Base-by-base conservation (phyloP, 2,888 invertebrate species). In the Pegoplata infirma region DNA sequence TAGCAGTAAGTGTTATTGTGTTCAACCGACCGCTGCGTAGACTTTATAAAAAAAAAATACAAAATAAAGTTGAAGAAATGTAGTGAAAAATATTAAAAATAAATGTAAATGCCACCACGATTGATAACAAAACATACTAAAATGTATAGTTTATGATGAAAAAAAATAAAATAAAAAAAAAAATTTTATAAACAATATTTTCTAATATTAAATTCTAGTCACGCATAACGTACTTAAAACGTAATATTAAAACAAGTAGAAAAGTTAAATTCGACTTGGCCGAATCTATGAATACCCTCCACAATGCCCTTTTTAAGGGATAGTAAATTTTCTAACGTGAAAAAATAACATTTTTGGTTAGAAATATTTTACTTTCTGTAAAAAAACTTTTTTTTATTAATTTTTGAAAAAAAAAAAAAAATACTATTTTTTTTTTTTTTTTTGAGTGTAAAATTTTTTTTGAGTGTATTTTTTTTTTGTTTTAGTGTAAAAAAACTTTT, bases 151-250 rank as follows among this genome's bases (percentile, higher is more conserved):
- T 61, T 28, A 61, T 46, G 53, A 46, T n/a, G 64, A 25, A 73
- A 61, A 19, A 3, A 21, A 49, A 49, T 32, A 19, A 19, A 16
- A 40, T 28, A 44, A 32, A 55, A 72, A 46, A 17, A 3, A 47
- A 19, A 66, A 19, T 3, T 36, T 19, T 46, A 49, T 14, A 28
- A 40, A 64, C 14, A 73, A 49, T 58, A 32, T 44, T 75, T 68
- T 68, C 61, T 55, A 61, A 61, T 68, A 63, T 47, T 19, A 36
- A 69, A 69, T 69, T 68, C 68, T 56, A 69, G 68, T 76, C 75
- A 76, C 75, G 75, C 75, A 69, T 68, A 58, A 69, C 61, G 69
- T n/a, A n/a, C n/a, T n/a, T 69, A 49, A 63, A 76, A 69, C 68
- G 63, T 76, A 76, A 64, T 76, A 69, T 69, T 56, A 63, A 40